Evolutionary conservation across 2,113 vertebrate species (phyloP).

Genomic region (Crotophaga sulcirostris): DNA sequence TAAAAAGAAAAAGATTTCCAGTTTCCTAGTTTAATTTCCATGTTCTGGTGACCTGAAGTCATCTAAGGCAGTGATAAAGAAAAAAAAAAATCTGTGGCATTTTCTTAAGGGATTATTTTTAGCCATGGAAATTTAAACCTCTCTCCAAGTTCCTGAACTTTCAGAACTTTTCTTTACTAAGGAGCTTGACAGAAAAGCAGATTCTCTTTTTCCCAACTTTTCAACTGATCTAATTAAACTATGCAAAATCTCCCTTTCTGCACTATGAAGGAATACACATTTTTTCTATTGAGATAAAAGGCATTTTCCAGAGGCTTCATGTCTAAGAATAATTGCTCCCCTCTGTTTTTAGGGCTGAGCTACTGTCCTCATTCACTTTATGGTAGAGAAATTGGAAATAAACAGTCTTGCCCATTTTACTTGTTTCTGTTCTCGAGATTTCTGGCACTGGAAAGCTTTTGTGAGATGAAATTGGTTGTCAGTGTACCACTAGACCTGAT

Average conservation of each 20-base stretch:
- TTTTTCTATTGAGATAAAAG: neutral
- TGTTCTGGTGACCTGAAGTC: constrained; percentile 8
- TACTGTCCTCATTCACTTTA: neutral
- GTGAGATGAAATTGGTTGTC: neutral
- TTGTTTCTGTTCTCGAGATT: neutral
- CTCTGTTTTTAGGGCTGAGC: neutral
- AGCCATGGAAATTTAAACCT: constrained; percentile 32
- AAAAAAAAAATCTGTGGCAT: neutral
- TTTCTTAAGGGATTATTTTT: constrained; percentile 58
- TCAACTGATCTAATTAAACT: constrained; percentile 65
- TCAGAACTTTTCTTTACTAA: constrained; percentile 48
- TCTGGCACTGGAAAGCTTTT: neutral
- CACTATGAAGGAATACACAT: neutral
- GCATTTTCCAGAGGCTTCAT: constrained; percentile 9
- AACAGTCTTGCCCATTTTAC: neutral
- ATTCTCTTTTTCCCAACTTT: constrained; percentile 28
- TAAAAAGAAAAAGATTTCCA: constrained; percentile 3
- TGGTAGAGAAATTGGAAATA: neutral
- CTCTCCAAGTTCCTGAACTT: constrained; percentile 48
- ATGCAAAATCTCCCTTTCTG: constrained; percentile 35
- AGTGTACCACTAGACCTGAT: neutral
- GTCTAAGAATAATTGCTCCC: neutral
- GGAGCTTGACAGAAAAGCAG: constrained; percentile 42
- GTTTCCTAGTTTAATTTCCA: neutral
- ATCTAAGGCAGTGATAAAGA: neutral